Base-by-base conservation (phyloP, 2,113 vertebrate species). In the Scomber scombrus region DNA sequence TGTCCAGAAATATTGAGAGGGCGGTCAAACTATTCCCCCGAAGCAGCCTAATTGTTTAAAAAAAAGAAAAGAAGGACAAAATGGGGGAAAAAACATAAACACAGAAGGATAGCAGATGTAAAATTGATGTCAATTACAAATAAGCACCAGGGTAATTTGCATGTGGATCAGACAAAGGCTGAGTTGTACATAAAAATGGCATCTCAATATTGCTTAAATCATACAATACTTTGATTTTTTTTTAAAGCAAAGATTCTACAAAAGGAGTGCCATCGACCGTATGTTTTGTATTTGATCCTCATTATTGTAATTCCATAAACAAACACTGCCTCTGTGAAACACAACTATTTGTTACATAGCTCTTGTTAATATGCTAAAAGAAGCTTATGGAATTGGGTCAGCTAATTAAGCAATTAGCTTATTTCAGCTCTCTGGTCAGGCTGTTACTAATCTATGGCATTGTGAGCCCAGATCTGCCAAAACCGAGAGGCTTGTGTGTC, bases 351-450 rank as follows among this genome's bases (percentile, higher is more conserved):
- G 91, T 93, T 90, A 84, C 89, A 89, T 91, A 86, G 93, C 93
- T 94, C 79, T 71, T 85, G 93, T 89, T 95, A 95, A 95, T 95
- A 90, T 92, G 92, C 90, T 91, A 86, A 94, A 95, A 95, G 93
- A 87, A 92, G 93, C 92, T 95, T 95, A 95, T 93, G 82, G 91
- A 95, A 95, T 94, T 95, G 91, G 93, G 94, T 95, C 94, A 94
- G 91, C 94, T 95, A 95, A 95, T 95, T 94, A 95, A 94, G 94
- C 92, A 95, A 95, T 95, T 96, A 95, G 91, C 93, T 94, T 91
- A 93, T 94, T 94, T 89, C 90, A 79, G 92, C 93, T 94, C 91
- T 91, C 87, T 88, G 88, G 93, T 95, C 94, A 93, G 91, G 92
- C 93, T 88, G 77, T 78, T 72, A 26, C 93, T 94, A 95, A 93